Base-by-base conservation (phyloP, 1,140 invertebrate genomes). In the Choristoneura fumiferana region DNA sequence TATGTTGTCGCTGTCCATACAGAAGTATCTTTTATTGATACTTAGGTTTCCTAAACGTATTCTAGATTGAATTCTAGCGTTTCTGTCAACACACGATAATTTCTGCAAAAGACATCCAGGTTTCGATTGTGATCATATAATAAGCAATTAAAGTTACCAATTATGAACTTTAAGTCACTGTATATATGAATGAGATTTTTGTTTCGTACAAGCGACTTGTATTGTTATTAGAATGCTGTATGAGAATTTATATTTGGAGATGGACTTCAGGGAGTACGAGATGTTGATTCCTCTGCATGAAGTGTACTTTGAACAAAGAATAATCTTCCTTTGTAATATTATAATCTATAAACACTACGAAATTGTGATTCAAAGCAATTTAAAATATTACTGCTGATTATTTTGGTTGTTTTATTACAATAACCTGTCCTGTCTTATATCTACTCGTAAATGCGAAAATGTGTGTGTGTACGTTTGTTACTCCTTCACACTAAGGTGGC, bases 311-410 rank as follows among this genome's bases (percentile, higher is more conserved):
- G 69, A 77, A 71, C 68, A 78, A 68, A 76, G 74, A 83, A 78
- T 76, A 86, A 81, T 86, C 81, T 86, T 87, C 80, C 83, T 87
- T 86, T 86, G 78, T 87, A 86, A 81, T 84, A 87, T 83, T 83
- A 83, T 87, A 81, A 83, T 84, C 78, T 86, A 86, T 86, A 83
- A 85, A 87, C 81, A 87, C 81, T 84, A 87, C 78, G 74, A 82
- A 82, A 87, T 87, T 87, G 82, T 87, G 84, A 87, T 87, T 87
- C 74, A 79, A 87, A 84, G 82, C 84, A 87, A 87, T 85, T 87
- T 83, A 87, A 87, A 86, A 87, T 87, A 87, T 85, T 85, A 84
- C 81, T 86, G 84, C 84, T 87, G 84, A 87, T 81, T 86, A 87
- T 73, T 74, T 69, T 43, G 62, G 57, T 63, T 67, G 73, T 87